Base-by-base conservation (phyloP, 2,888 invertebrate species). In the Melipona bicolor region DNA sequence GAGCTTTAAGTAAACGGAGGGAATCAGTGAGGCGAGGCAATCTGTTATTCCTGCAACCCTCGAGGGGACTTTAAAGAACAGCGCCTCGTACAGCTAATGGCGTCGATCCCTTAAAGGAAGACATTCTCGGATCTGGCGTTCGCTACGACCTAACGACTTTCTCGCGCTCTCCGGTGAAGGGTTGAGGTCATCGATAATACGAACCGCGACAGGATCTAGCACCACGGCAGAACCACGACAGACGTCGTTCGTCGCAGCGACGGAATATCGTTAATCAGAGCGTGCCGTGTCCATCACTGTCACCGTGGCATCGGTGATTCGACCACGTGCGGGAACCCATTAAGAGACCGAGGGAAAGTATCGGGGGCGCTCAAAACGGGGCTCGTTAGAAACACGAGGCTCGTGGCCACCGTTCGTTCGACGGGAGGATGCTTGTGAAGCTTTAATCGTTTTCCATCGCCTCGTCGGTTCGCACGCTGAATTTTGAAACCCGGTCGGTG, bases 201-300 rank as follows among this genome's bases (percentile, higher is more conserved):
- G 59, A 36, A 50, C 52, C 15, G 17, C 67, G 61, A 69, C 65
- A 32, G 32, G 21, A 61, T 65, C 62, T 65, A 54, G 49, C n/a
- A 65, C 21, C 62, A 52, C 69, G 67, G 69, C 74, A 73, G n/a
- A n/a, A n/a, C n/a, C n/a, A 27, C 13, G 64, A 24, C 61, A 75
- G 69, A 65, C 81, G 71, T 76, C 77, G 61, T 72, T 77, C 68
- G 32, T 56, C 68, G 54, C 36, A 61, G 17, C n/a, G 74, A 21
- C 50, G 54, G 64, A 84, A 74, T 82, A 79, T 85, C 88, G 87
- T 90, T 88, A 90, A 90, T 90, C 89, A 89, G 75, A 70, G 54
- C 61, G 36, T 64, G 59, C 69, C 68, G 72, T 64, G 85, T 84
- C 84, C 77, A 69, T 81, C 86, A 85, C 69, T 81, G 81, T 76